Evolutionary conservation across 2,797 vertebrate genomes (phyloP).

Genomic region (Pelochelys cantorii): DNA sequence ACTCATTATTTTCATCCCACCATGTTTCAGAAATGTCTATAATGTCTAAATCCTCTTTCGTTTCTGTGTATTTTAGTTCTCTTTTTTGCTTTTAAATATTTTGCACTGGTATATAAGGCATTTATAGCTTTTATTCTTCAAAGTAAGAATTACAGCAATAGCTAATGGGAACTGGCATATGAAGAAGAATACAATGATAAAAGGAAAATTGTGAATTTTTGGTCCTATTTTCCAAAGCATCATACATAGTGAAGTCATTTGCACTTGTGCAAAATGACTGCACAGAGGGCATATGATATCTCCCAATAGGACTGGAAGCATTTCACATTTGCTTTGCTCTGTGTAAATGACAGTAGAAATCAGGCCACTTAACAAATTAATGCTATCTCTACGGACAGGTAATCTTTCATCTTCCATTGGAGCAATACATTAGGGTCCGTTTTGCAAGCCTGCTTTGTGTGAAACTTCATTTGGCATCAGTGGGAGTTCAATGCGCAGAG

Average conservation of each 20-base stretch:
- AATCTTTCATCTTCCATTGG: not conserved
- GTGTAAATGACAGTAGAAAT: not conserved
- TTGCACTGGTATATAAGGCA: not conserved
- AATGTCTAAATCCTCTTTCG: not conserved
- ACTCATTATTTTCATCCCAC: not conserved
- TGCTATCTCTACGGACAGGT: not conserved
- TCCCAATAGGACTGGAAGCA: not conserved
- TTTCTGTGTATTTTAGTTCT: not conserved
- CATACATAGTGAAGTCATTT: not conserved
- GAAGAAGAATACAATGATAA: rapidly evolving
- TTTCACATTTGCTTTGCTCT: not conserved
- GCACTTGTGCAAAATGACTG: not conserved
- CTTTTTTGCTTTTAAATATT: not conserved
- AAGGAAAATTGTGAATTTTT: not conserved
- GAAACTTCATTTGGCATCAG: not conserved
- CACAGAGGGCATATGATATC: not conserved
- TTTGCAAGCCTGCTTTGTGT: not conserved
- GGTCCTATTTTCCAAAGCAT: not conserved
- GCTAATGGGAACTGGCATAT: not conserved
- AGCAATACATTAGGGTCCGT: not conserved
- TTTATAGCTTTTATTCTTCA: constrained; percentile 7
- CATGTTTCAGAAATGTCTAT: not conserved
- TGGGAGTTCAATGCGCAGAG: not conserved
- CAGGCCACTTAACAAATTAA: not conserved
- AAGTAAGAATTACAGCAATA: not conserved